These are phyloP conservation scores for Monoplex corrugatus DNA, from an alignment of 2,888 invertebrate species.

Conservation along the genomic window DNA sequence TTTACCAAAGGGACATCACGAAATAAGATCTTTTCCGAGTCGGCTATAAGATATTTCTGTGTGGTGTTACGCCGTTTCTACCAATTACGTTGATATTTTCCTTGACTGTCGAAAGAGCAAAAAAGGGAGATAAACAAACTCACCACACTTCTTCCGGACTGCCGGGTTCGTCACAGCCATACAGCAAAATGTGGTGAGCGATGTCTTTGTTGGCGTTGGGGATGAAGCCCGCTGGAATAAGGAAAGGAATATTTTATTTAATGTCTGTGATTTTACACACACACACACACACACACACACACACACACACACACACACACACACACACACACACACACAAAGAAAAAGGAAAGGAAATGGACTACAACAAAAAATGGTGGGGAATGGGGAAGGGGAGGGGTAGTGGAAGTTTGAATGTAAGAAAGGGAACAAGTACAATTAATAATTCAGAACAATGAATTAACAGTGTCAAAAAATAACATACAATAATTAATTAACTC, in stretches of 20 bases:
- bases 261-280: not conserved
- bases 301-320: conserved; percentile 18
- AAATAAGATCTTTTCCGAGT: no score
- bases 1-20: no score
- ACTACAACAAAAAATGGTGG: not conserved
- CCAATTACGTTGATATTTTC: no score
- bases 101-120: no score
- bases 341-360: not conserved
- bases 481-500: no score
- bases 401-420: not conserved
- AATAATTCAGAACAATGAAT: no score
- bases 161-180: conserved; percentile 83
- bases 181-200: conserved; percentile 85
- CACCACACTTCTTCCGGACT: conserved; percentile 73
- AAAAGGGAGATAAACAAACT: conserved; percentile 49
- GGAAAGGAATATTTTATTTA: not conserved
- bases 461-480: no score
- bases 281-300: conserved; percentile 4
- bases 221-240: conserved; percentile 82
- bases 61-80: no score
- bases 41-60: no score
- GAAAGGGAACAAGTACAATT: no score
- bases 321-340: conserved; percentile 2
- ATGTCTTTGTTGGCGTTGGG: conserved; percentile 84
- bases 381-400: not conserved